Conservation (phyloP, 2,888 invertebrate species). For the Acanthoscelides obtectus region DNA sequence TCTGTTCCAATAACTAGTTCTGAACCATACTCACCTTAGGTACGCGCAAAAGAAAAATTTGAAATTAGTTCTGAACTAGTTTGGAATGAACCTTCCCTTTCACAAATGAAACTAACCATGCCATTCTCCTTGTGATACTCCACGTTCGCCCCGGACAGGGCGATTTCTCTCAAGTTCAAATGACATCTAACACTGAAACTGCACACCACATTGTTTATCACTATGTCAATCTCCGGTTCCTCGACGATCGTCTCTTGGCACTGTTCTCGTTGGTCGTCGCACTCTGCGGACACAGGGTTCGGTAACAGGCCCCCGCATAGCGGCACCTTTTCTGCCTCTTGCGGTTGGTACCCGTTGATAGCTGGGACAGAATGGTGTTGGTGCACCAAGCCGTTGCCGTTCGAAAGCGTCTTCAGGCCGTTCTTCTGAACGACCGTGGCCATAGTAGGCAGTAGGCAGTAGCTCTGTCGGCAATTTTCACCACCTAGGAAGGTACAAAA, state of each 20-base stretch:
- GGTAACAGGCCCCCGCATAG: background rate
- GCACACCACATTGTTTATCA: slow-evolving; percentile 96
- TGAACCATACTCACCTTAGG: no score
- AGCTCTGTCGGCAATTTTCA: no score
- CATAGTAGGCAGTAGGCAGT: slow-evolving; percentile 48
- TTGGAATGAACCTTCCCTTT: no score
- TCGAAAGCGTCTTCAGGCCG: slow-evolving; percentile 71
- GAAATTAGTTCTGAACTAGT: no score
- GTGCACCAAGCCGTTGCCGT: slow-evolving; percentile 52
- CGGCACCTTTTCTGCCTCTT: no score
- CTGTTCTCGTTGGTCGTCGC: slow-evolving; percentile 12
- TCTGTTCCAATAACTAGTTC: no score
- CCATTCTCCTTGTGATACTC: slow-evolving; percentile 93
- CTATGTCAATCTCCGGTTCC: slow-evolving; percentile 85
- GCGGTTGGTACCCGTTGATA: slow-evolving; percentile 35
- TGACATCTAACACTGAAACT: slow-evolving; percentile 96
- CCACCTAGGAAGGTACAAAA: background rate
- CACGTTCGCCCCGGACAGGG: slow-evolving; percentile 87
- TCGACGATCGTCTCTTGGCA: slow-evolving; percentile 27
- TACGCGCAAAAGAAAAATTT: no score
- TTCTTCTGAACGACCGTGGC: slow-evolving; percentile 81
- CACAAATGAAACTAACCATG: slow-evolving; percentile 98
- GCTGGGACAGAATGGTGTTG: slow-evolving; percentile 45
- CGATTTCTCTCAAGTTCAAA: slow-evolving; percentile 90
- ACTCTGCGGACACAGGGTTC: background rate